Base-by-base conservation (phyloP, 2,888 invertebrate species). In the Napeogenes inachia region DNA sequence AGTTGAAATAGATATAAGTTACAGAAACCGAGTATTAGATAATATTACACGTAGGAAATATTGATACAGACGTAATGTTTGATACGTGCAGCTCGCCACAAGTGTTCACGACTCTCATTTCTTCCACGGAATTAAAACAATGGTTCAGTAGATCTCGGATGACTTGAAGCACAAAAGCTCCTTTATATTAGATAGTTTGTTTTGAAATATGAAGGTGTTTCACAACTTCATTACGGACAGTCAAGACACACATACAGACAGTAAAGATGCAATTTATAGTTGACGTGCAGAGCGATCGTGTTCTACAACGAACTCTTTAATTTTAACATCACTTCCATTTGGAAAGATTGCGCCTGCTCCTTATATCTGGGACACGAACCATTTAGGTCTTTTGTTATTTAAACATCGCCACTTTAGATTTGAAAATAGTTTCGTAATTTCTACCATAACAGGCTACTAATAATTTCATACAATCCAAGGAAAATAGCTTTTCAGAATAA, bases 71-170 rank as follows among this genome's bases (percentile, higher is more conserved):
- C 62, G 64, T 62, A 21, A 21, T 21, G 21, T 21, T 21, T 21
- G 21, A 21, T 63, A 65, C 66, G 67, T 67, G 67, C 62, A 63
- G 63, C 61, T 60, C 66, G 75, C 21, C 80, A 74, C 81, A 82
- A 81, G 73, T 80, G 75, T 72, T 66, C 73, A 68, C 73, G 73
- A 77, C 78, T 86, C 85, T 69, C 63, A 71, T 86, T 85, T 80
- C 85, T 73, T 73, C 68, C 45, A 62, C 54, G 78, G 80, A 82
- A 84, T 79, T 79, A 79, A 79, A 86, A 85, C 82, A 86, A 84
- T 83, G 78, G 74, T 71, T 73, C 69, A 74, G 74, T 76, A 47
- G 77, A 76, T 77, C 76, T 68, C 78, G 80, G 75, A 45, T 64
- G 60, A 62, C 56, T 56, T 50, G 46, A 61, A 60, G 55, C 30